A percentile compares a stretch with the other conserved stretches of the same genome.
Conservation (phyloP, 2,113 vertebrate genomes). For the Fulica atra region DNA sequence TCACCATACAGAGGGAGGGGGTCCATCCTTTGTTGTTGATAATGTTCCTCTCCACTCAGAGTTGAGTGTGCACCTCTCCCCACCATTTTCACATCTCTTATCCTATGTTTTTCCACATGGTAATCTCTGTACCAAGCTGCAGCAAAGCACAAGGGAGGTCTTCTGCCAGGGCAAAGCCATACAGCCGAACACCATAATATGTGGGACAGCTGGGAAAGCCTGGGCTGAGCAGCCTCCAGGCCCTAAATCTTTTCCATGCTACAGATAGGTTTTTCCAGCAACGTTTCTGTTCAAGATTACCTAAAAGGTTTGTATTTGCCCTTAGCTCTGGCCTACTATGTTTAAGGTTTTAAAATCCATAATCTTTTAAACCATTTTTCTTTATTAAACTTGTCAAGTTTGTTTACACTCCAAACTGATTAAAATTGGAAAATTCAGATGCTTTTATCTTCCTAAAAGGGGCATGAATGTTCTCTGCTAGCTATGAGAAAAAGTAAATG, state of each 20-base stretch:
- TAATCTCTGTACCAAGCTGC: neutral
- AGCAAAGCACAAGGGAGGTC: neutral
- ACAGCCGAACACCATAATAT: too few relatives aligned
- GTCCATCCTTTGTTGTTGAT: neutral
- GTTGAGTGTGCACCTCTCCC: neutral
- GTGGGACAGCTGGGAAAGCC: neutral
- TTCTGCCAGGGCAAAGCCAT: neutral
- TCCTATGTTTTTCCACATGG: neutral
- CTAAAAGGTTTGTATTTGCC: neutral
- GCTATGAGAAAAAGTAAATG: neutral
- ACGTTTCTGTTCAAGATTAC: neutral
- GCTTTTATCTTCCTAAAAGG: neutral
- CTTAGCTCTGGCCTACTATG: neutral
- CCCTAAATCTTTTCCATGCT: neutral
- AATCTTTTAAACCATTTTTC: neutral
- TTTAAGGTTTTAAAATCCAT: neutral
- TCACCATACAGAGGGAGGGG: fast-evolving
- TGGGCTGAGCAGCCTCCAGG: neutral
- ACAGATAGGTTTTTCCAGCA: neutral
- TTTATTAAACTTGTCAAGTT: neutral
- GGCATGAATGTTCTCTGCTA: neutral
- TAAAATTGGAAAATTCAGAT: neutral
- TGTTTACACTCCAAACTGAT: neutral
- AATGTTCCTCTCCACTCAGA: fast-evolving
- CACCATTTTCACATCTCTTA: neutral